Evolutionary conservation across 1,140 invertebrate species (phyloP).

Genomic region (Agrypnia vestita): DNA sequence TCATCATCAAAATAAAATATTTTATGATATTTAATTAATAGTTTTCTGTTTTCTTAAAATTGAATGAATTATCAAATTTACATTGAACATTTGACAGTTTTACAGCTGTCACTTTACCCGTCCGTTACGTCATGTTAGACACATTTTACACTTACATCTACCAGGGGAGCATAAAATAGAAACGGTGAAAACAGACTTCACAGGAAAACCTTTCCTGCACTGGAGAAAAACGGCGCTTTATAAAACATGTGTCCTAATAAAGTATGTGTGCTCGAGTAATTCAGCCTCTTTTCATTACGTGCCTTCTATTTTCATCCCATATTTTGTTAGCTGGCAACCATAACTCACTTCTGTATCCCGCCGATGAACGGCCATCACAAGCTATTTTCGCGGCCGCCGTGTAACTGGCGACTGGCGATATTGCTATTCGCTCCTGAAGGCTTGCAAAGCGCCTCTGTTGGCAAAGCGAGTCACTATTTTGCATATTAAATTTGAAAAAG

Average conservation of each 20-base stretch:
- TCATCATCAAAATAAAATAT: too few species aligned
- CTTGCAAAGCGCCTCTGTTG: slow-evolving; percentile 2
- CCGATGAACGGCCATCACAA: slow-evolving; percentile 43
- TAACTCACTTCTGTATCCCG: slow-evolving; percentile 48
- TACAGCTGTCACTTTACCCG: slow-evolving; percentile 59
- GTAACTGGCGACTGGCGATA: background rate
- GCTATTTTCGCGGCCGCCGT: slow-evolving; percentile 52
- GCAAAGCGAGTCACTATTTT: background rate
- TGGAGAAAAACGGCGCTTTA: background rate
- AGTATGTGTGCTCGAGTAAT: background rate
- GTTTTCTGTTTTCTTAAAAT: too few species aligned
- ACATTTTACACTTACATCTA: slow-evolving; percentile 60
- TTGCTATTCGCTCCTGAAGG: background rate
- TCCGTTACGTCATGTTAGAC: slow-evolving; percentile 62
- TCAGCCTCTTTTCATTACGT: slow-evolving; percentile 2
- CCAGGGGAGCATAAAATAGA: slow-evolving; percentile 52
- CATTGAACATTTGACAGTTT: slow-evolving; percentile 19
- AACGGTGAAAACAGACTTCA: slow-evolving; percentile 11
- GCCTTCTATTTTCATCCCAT: background rate
- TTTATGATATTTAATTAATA: too few species aligned
- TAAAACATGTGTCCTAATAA: background rate
- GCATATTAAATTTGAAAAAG: background rate
- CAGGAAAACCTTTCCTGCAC: background rate
- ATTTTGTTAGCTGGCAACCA: background rate
- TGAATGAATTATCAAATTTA: too few species aligned